Conservation (phyloP, 35 echinoderm and acorn worm species). For the Holothuria glaberrima region DNA sequence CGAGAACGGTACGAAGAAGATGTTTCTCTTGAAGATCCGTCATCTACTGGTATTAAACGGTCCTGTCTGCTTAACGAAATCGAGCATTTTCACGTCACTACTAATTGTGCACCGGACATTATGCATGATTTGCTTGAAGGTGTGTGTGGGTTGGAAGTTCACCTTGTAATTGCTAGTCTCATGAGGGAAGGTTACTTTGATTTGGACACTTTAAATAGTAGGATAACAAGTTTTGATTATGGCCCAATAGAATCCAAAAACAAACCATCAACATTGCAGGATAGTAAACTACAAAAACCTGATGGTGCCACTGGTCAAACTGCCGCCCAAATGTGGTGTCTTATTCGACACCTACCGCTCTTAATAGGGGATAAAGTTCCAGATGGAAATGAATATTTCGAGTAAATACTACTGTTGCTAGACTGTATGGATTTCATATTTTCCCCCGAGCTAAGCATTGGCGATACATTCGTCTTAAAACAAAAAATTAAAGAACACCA, state of each 20-base stretch:
- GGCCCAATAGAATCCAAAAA: not conserved
- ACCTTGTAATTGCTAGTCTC: not conserved
- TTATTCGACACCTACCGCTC: conserved; percentile 45
- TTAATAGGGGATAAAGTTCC: conserved; percentile 52
- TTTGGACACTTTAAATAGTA: conserved; percentile 22
- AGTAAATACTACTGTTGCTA: conserved; percentile 41
- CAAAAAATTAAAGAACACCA: conserved; percentile 60
- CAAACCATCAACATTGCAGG: not conserved
- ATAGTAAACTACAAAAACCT: too few species aligned
- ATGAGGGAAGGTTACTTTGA: not conserved
- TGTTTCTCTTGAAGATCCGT: not conserved
- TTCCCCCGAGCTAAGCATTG: conserved; percentile 39
- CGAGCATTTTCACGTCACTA: conserved; percentile 53
- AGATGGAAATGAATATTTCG: conserved; percentile 42
- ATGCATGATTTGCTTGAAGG: conserved; percentile 66
- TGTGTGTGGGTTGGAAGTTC: conserved; percentile 13
- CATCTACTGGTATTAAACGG: conserved; percentile 60
- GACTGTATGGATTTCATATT: conserved; percentile 69
- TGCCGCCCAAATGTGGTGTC: conserved; percentile 64
- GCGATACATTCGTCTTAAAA: conserved; percentile 36
- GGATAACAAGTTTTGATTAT: conserved; percentile 57
- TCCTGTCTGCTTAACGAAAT: conserved; percentile 48
- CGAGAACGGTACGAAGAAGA: not conserved
- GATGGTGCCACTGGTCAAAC: too few species aligned
- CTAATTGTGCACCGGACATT: conserved; percentile 49